Evolutionary conservation across 2,113 vertebrate species (phyloP).

Genomic region (Tylochromis polylepis): DNA sequence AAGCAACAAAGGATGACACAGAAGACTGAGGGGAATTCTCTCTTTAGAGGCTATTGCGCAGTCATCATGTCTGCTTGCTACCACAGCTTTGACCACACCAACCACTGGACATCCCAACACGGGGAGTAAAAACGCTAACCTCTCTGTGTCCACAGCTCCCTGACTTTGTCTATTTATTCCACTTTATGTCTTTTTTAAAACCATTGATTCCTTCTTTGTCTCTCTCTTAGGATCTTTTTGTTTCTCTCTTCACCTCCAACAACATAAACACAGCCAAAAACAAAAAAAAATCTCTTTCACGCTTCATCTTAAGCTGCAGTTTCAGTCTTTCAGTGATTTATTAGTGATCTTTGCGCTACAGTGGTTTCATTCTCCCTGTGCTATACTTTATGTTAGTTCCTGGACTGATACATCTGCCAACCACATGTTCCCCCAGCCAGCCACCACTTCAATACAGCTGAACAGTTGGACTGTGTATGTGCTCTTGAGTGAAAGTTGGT

Average conservation of each 20-base stretch:
- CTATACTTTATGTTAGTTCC: conserved; percentile 14
- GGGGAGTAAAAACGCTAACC: conserved; percentile 2
- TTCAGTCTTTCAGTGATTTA: background rate
- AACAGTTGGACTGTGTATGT: background rate
- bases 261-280: background rate
- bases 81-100: conserved; percentile 34
- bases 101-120: conserved; percentile 15
- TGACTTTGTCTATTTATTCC: background rate
- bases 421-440: conserved; percentile 49
- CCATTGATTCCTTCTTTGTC: background rate
- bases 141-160: background rate
- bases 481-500: background rate
- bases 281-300: background rate
- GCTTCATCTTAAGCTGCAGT: background rate
- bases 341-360: background rate
- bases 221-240: background rate
- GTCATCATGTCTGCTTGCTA: conserved; percentile 29
- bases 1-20: conserved; percentile 9
- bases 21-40: conserved; percentile 10
- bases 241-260: background rate
- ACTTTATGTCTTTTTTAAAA: background rate
- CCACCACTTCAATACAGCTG: background rate
- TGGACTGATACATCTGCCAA: conserved; percentile 49
- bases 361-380: background rate
- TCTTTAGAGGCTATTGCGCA: background rate